Conservation (phyloP, 2,797 vertebrate species). For the Myotis pilosus region DNA sequence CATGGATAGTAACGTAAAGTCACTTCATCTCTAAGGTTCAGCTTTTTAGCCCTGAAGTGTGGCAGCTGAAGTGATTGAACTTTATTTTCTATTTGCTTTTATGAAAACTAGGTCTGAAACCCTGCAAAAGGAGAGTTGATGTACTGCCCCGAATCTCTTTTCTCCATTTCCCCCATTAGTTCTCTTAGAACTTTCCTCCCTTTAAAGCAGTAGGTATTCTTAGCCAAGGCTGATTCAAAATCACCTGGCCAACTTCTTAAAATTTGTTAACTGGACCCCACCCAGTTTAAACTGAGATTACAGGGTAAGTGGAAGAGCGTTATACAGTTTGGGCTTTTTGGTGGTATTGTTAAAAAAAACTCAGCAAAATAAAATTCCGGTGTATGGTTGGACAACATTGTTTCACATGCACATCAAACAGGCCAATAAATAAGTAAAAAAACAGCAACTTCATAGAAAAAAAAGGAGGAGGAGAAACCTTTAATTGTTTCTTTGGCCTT, state of each 20-base stretch:
- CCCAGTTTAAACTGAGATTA: neutral
- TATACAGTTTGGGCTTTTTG: neutral
- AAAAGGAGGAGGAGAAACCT: too few relatives aligned
- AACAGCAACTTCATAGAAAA: neutral
- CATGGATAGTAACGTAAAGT: neutral
- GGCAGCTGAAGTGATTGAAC: neutral
- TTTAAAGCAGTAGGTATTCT: neutral
- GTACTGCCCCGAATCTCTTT: neutral
- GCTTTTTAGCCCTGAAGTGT: neutral
- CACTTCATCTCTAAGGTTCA: neutral
- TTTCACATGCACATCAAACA: neutral
- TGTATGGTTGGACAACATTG: neutral
- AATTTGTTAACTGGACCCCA: neutral
- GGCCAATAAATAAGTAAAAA: neutral
- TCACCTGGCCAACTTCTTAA: neutral
- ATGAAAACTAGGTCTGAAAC: neutral
- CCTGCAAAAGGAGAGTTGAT: neutral
- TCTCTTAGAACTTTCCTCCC: neutral
- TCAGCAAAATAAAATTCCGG: neutral
- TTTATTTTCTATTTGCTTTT: constrained; percentile 19
- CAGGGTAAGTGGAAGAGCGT: neutral
- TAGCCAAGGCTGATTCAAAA: neutral
- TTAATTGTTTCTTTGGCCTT: too few relatives aligned
- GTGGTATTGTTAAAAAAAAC: neutral
- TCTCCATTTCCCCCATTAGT: too few relatives aligned